Evolutionary conservation across 2,888 invertebrate species (phyloP), one percentile per base, ranked within the genome.

Genomic region (Ochropleura plecta): DNA sequence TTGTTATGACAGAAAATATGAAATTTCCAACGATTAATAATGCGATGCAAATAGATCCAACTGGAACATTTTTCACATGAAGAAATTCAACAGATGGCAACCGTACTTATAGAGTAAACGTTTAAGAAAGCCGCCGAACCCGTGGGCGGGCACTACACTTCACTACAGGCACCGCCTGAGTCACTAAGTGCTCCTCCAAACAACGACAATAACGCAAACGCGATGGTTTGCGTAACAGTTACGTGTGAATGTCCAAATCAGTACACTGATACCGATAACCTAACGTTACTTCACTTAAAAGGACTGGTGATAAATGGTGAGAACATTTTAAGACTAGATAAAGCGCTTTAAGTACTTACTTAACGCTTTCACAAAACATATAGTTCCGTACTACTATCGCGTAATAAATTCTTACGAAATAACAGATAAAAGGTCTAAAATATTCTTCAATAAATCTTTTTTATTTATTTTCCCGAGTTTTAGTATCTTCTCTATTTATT

Each of bases 161-260:
- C 69, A 63, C 69, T 70, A 70, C 73, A 78, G 65, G 79, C 71
- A 77, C 81, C 83, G 78, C 70, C 80, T 87, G 80, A 88, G 81
- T 87, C 87, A 89, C 89, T 89, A 91, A 92, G 87, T 89, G 90
- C 86, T 91, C 90, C 84, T 86, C 85, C 87, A 91, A 92, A 92
- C 88, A 90, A 89, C 87, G 81, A 88, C 86, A 87, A 87, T 88
- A 90, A 86, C 86, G 80, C 90, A 93, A 92, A 91, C 86, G 87
- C 88, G 80, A 84, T 78, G 64, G 89, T 91, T 94, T 94, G 91
- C 93, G 92, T 90, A 94, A 94, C 87, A 85, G 79, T 82, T 82
- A 86, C 81, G 90, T 91, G 94, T 94, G 92, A 94, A 94, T 94
- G 93, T 86, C 85, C 86, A 90, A 93, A 93, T 92, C 90, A 88